Percentiles rank a stretch among this genome's conserved stretches.
phyloP scores from a whole-genome alignment of 1,140 invertebrate species.

The Ridgeia piscesae region DNA sequence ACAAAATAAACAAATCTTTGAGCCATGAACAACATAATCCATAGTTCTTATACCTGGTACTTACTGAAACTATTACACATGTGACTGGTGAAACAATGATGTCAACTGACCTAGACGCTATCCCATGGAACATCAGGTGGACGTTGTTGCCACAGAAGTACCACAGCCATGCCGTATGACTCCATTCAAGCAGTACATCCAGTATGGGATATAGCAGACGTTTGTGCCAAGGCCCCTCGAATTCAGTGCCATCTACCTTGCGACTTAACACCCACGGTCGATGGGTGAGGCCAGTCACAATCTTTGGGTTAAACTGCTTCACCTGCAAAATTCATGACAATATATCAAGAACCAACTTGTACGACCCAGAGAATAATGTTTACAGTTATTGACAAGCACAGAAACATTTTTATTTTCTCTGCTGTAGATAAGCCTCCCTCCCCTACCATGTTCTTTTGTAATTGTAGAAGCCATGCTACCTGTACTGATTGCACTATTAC shows the following conservation, averaged over 20 bases:
- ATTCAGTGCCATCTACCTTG: conserved; percentile 22
- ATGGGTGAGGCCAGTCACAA: conserved; percentile 23
- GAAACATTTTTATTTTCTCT: too few relatives aligned
- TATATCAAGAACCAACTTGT: not conserved
- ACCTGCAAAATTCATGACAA: not conserved
- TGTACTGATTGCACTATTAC: too few relatives aligned
- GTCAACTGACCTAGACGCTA: not conserved
- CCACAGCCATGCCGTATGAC: conserved; percentile 20
- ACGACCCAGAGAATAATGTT: not conserved
- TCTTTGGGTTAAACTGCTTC: conserved; percentile 7
- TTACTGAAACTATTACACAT: too few relatives aligned
- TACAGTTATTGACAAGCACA: not conserved
- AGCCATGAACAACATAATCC: too few relatives aligned
- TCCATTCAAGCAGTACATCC: conserved; percentile 23
- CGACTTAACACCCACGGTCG: not conserved
- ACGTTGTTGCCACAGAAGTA: conserved; percentile 21
- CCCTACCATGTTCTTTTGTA: too few relatives aligned
- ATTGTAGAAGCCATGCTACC: too few relatives aligned
- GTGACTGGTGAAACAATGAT: not conserved
- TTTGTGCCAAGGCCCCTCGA: not conserved
- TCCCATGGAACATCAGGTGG: not conserved
- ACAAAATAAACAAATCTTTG: too few relatives aligned
- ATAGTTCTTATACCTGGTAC: too few relatives aligned
- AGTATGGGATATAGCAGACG: conserved; percentile 14
- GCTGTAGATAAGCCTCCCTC: too few relatives aligned